Evolutionary conservation across 2,888 invertebrate genomes (phyloP).

Genomic region (Hypolimnas misippus): DNA sequence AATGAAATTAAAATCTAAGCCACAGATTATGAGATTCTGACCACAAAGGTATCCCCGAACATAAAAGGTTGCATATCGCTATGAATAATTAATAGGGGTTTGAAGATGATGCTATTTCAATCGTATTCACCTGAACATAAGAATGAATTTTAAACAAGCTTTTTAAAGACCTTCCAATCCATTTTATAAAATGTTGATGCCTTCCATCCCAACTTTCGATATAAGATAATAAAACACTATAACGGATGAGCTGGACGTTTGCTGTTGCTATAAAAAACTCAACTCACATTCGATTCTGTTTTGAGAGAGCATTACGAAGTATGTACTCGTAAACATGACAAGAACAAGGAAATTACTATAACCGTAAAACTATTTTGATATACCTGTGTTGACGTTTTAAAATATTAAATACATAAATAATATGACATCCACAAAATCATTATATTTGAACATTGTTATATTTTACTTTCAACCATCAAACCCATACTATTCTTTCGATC

Average conservation of each 20-base stretch:
- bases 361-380: neutral
- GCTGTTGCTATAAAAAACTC: constrained; percentile 51
- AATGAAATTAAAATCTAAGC: constrained; percentile 36
- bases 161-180: constrained; percentile 40
- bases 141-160: constrained; percentile 54
- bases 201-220: constrained; percentile 70
- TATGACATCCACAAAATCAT: too few relatives aligned
- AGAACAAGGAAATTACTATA: neutral
- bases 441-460: too few relatives aligned
- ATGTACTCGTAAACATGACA: neutral
- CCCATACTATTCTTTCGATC: constrained; percentile 67
- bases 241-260: constrained; percentile 71
- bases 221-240: constrained; percentile 76
- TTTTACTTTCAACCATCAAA: too few relatives aligned
- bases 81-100: constrained; percentile 65
- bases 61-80: constrained; percentile 65
- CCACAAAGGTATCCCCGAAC: constrained; percentile 70
- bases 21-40: constrained; percentile 52
- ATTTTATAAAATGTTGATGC: constrained; percentile 52
- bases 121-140: constrained; percentile 56
- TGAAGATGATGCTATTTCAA: constrained; percentile 49
- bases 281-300: neutral
- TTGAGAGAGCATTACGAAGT: too few relatives aligned
- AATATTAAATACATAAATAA: neutral
- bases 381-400: neutral